These are phyloP conservation scores for Pseudochaenichthys georgianus DNA, from an alignment of 2,797 vertebrate genomes.

Conservation along the genomic window DNA sequence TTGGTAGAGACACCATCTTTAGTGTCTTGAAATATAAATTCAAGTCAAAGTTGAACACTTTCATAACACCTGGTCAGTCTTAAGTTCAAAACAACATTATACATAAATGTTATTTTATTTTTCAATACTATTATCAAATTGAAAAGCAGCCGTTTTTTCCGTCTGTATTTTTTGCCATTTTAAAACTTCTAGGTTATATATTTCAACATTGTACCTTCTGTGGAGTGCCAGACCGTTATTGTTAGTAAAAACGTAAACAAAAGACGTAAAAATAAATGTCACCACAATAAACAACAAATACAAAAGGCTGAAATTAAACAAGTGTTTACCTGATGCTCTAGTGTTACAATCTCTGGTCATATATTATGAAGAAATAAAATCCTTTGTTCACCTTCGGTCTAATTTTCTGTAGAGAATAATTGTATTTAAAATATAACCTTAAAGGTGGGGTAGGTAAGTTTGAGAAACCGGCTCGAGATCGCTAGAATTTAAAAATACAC, in stretches of 20 bases:
- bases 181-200: neutral
- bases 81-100: neutral
- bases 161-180: neutral
- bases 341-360: neutral
- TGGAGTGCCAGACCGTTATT: slow-evolving; percentile 69
- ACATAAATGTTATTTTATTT: neutral
- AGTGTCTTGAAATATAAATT: no score
- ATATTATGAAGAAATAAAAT: neutral
- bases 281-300: slow-evolving; percentile 42
- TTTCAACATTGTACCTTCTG: slow-evolving; percentile 10
- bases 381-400: neutral
- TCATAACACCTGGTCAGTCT: neutral
- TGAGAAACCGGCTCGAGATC: no score
- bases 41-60: no score
- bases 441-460: no score
- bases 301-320: slow-evolving; percentile 49
- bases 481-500: no score
- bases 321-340: neutral
- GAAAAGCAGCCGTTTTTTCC: neutral
- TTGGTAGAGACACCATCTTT: neutral
- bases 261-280: slow-evolving; percentile 38
- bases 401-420: neutral
- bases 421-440: neutral
- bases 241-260: slow-evolving; percentile 77
- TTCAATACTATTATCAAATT: neutral